A percentile compares a stretch with the other conserved stretches of the same genome.
These are phyloP conservation scores for Strix uralensis DNA, from an alignment of 2,113 vertebrate species.

Conservation along the genomic window DNA sequence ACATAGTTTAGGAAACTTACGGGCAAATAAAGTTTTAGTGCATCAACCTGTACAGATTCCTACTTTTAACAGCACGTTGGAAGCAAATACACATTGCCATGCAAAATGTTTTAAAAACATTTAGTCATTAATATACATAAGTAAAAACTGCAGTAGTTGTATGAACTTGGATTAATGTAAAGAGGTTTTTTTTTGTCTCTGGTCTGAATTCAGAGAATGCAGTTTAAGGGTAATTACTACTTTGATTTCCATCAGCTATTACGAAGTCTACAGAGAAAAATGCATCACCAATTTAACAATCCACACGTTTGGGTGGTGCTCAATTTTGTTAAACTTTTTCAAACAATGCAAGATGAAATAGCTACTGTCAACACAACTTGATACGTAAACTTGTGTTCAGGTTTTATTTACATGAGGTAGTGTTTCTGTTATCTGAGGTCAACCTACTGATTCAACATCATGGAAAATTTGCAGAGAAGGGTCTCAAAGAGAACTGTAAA, in stretches of 20 bases:
- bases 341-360: neutral
- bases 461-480: neutral
- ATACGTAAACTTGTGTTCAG: accelerated
- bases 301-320: neutral
- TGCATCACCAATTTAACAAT: neutral
- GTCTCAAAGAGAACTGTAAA: neutral
- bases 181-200: neutral
- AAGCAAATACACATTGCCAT: neutral
- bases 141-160: neutral
- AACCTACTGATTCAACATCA: neutral
- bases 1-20: neutral
- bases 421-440: neutral
- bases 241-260: neutral
- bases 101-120: neutral
- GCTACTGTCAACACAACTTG: neutral
- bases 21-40: neutral
- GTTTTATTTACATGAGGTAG: neutral
- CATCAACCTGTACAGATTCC: neutral
- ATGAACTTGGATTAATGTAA: neutral
- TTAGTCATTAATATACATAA: neutral
- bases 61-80: neutral
- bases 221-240: neutral
- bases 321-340: neutral
- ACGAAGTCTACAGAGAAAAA: neutral
- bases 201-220: neutral